These are phyloP conservation scores for Papilio gigon DNA, from an alignment of 2,888 invertebrate species.

Conservation along the genomic window DNA sequence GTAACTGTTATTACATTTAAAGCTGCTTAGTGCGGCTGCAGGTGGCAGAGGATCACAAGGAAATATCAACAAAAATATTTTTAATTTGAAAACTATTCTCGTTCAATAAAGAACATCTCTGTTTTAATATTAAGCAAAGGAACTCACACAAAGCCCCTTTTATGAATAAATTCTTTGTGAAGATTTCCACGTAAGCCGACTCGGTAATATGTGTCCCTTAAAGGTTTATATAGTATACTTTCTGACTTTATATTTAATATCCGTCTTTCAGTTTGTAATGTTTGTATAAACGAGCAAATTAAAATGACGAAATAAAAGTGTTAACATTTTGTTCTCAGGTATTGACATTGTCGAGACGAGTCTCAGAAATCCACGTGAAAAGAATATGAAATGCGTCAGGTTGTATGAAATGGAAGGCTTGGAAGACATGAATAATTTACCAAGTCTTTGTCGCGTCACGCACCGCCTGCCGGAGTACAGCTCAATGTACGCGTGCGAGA, in stretches of 20 bases:
- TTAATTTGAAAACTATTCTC: not conserved
- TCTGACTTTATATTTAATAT: conserved; percentile 4
- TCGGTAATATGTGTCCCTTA: not conserved
- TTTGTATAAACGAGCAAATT: not conserved
- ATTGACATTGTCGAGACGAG: too few relatives aligned
- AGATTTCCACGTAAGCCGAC: conserved; percentile 10
- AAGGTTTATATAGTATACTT: not conserved
- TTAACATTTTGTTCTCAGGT: not conserved
- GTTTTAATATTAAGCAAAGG: conserved; percentile 10
- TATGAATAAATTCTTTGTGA: conserved; percentile 20
- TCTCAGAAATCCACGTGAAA: conserved; percentile 4
- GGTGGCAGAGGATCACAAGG: too few relatives aligned
- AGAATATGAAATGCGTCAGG: conserved; percentile 1
- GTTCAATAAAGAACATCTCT: conserved; percentile 1
- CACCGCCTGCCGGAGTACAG: not conserved
- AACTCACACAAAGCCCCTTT: conserved; percentile 2
- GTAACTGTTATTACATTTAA: too few relatives aligned
- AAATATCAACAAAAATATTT: not conserved
- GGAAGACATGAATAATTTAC: conserved; percentile 1
- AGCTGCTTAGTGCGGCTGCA: too few relatives aligned
- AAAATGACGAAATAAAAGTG: not conserved
- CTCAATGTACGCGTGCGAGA: not conserved
- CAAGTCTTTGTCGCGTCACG: not conserved
- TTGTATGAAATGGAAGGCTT: conserved; percentile 9
- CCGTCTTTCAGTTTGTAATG: not conserved